Conservation (phyloP, 2,888 invertebrate species). For the Nudaria mundana region DNA sequence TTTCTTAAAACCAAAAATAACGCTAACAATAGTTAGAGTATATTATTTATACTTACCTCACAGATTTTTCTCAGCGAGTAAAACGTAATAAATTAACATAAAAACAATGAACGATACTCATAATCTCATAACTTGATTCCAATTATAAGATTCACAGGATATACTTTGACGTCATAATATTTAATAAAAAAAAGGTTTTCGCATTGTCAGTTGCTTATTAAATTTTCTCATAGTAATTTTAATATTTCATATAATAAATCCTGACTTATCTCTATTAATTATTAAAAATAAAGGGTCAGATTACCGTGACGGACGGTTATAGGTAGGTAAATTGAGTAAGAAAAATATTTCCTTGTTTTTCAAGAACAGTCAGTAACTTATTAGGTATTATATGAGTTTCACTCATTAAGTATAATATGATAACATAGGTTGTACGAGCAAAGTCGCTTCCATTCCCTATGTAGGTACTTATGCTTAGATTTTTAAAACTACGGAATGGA, state of each 20-base stretch:
- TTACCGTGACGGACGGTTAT: constrained; percentile 19
- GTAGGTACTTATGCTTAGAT: too few species aligned
- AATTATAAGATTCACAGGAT: constrained; percentile 15
- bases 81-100: constrained; percentile 21
- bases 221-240: constrained; percentile 25
- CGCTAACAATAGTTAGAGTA: too few species aligned
- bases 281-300: constrained; percentile 5
- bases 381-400: too few species aligned
- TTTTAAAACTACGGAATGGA: too few species aligned
- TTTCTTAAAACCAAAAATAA: too few species aligned
- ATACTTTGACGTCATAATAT: constrained; percentile 19
- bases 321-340: constrained; percentile 1
- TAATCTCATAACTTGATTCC: constrained; percentile 10
- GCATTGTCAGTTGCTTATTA: constrained; percentile 7
- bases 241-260: constrained; percentile 3
- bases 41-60: too few species aligned
- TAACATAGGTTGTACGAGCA: too few species aligned
- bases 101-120: constrained; percentile 24
- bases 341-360: constrained; percentile 4
- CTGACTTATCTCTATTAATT: constrained; percentile 3
- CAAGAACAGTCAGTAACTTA: not conserved
- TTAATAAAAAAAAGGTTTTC: constrained; percentile 9
- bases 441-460: too few species aligned
- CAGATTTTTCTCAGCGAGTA: constrained; percentile 22
- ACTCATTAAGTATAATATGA: too few species aligned